These are phyloP conservation scores for Marmota monax DNA, from an alignment of 2,113 vertebrate species.

Conservation along the genomic window DNA sequence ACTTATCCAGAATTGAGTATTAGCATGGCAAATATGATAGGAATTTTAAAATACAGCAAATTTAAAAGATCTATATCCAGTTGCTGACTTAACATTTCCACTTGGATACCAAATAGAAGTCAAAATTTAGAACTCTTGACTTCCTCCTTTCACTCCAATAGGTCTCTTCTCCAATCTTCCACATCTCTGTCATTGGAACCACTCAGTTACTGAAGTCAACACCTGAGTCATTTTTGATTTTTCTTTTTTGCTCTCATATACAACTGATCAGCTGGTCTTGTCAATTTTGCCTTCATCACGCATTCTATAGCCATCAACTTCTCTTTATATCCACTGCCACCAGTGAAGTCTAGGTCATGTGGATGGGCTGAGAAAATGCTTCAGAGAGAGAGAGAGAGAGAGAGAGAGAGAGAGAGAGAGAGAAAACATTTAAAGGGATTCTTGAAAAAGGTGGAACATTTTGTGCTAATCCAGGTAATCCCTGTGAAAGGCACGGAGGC, in stretches of 20 bases:
- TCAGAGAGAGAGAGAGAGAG: background rate
- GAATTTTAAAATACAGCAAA: conserved; percentile 9
- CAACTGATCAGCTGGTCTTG: background rate
- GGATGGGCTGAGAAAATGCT: background rate
- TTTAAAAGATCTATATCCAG: background rate
- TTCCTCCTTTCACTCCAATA: background rate
- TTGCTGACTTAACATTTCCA: background rate
- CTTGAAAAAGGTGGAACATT: background rate
- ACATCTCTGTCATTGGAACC: background rate
- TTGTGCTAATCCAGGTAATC: background rate
- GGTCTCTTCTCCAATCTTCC: background rate
- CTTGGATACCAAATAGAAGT: background rate
- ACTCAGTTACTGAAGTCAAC: background rate
- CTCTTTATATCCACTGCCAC: background rate
- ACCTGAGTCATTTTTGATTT: background rate
- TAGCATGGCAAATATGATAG: background rate
- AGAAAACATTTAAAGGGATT: background rate
- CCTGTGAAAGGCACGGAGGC: background rate
- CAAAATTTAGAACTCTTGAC: background rate
- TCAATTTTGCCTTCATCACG: background rate
- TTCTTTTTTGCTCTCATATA: background rate
- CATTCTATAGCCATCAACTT: background rate
- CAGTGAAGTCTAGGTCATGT: background rate
- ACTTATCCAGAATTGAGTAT: conserved; percentile 4
- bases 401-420: too few relatives aligned